phyloP scores from a whole-genome alignment of 2,113 vertebrate genomes.

The Plecturocebus donacophilus region DNA sequence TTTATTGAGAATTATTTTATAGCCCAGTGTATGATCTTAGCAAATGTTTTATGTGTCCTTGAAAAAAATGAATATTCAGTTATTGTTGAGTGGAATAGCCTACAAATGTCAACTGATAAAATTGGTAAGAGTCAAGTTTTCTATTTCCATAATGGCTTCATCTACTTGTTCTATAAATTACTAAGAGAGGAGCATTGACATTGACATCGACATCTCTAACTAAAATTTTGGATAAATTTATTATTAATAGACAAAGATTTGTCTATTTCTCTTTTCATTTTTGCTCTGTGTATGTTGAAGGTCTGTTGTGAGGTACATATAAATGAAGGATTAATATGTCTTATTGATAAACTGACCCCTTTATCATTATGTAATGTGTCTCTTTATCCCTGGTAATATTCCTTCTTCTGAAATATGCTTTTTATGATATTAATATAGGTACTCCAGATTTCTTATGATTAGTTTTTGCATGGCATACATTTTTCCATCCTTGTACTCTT shows the following conservation, averaged over 20 bases:
- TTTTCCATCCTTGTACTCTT: neutral
- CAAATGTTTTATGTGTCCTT: neutral
- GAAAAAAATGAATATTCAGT: neutral
- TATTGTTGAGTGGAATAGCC: neutral
- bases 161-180: neutral
- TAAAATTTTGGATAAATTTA: neutral
- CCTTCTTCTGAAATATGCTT: neutral
- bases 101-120: neutral
- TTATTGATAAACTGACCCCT: neutral
- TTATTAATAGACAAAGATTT: neutral
- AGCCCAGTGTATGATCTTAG: neutral
- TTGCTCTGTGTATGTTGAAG: neutral
- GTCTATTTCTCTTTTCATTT: neutral
- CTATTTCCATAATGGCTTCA: neutral
- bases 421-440: neutral
- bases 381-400: neutral
- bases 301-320: neutral
- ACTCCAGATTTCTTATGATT: neutral
- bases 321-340: neutral
- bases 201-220: neutral
- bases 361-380: neutral
- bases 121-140: neutral
- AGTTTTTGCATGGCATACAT: neutral
- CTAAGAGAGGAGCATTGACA: neutral
- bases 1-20: neutral